These are phyloP conservation scores for Phyllostomus hastatus DNA, from an alignment of 2,113 vertebrate species.

Conservation along the genomic window DNA sequence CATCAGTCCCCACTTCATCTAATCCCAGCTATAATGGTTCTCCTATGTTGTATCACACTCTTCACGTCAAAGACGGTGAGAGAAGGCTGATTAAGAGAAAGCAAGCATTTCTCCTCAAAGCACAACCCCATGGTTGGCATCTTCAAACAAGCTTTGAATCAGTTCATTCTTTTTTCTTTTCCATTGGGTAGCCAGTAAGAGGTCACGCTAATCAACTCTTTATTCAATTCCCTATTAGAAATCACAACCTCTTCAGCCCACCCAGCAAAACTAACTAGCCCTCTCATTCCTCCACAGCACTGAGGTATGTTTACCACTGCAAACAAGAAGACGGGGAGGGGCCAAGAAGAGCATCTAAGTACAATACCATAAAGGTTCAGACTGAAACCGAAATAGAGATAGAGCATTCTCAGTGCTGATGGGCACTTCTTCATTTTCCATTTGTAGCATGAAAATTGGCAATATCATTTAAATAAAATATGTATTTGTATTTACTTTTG, in stretches of 20 bases:
- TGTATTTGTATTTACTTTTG: constrained; percentile 36
- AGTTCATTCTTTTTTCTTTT: not conserved
- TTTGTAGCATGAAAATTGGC: constrained; percentile 47
- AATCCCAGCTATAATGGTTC: not conserved
- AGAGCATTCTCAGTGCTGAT: not conserved
- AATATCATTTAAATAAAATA: constrained; percentile 66
- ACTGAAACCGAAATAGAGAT: constrained; percentile 23
- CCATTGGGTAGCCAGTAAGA: constrained; percentile 17
- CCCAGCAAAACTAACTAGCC: not conserved
- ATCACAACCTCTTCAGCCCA: not conserved
- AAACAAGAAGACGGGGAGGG: not conserved
- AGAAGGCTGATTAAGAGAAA: constrained; percentile 22
- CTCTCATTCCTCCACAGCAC: not conserved
- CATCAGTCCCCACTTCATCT: not conserved
- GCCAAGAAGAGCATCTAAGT: not conserved
- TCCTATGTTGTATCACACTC: not conserved
- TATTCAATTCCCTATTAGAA: constrained; percentile 43
- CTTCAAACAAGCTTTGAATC: constrained; percentile 54
- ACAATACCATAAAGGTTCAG: constrained; percentile 8
- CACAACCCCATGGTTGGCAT: not conserved
- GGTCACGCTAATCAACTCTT: constrained; percentile 43
- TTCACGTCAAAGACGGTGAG: not conserved
- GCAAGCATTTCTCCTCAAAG: constrained; percentile 15
- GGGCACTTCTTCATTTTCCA: constrained; percentile 46
- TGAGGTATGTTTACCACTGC: not conserved